phyloP scores from a whole-genome alignment of 1,140 invertebrate species.

The Nomia melanderi region DNA sequence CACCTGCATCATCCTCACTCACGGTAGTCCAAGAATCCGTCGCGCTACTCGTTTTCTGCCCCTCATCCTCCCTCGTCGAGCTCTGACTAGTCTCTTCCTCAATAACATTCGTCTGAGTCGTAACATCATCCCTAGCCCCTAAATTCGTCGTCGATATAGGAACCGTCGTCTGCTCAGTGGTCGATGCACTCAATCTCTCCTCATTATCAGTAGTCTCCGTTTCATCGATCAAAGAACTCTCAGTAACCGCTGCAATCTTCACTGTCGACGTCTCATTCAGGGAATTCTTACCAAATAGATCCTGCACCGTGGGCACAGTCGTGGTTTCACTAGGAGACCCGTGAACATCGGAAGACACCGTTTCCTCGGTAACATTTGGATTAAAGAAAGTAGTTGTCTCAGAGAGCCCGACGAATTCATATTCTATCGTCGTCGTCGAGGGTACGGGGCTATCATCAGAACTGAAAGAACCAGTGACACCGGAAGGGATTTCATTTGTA shows the following conservation, averaged over 20 bases:
- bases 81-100: neutral
- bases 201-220: neutral
- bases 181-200: neutral
- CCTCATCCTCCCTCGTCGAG: neutral
- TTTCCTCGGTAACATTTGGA: conserved; percentile 26
- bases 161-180: neutral
- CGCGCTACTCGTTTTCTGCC: neutral
- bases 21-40: conserved; percentile 13
- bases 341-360: neutral
- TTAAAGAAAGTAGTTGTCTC: conserved; percentile 33
- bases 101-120: neutral
- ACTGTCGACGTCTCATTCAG: conserved; percentile 20
- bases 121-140: neutral
- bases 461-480: neutral
- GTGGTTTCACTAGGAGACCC: neutral
- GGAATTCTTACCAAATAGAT: neutral
- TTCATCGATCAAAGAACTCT: neutral
- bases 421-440: conserved; percentile 66
- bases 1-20: neutral
- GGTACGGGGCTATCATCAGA: conserved; percentile 45
- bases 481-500: conserved; percentile 27
- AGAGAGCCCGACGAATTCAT: conserved; percentile 72
- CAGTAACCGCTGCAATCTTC: conserved; percentile 18
- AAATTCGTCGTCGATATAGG: neutral
- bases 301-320: neutral